Conservation (phyloP, 1,140 invertebrate species). For the Halictus rubicundus region DNA sequence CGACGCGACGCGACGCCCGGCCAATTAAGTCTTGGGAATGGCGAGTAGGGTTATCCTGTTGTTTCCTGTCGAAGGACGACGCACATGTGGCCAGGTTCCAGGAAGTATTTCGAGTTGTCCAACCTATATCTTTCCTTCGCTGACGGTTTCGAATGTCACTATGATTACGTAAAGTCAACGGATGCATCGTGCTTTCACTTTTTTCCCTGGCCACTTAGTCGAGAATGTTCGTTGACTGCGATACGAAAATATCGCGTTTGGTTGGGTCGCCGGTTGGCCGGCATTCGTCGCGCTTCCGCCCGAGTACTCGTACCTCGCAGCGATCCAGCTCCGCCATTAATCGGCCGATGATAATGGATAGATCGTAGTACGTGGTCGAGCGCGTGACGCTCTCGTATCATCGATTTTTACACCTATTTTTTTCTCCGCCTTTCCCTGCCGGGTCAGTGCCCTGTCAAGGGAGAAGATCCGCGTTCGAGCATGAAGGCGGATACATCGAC, state of each 20-base stretch:
- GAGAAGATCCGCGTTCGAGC: conserved; percentile 52
- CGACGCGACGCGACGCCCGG: conserved; percentile 1
- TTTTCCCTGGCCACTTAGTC: background rate
- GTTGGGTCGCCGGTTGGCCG: too few species aligned
- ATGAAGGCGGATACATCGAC: conserved; percentile 53
- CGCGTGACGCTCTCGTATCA: conserved; percentile 49
- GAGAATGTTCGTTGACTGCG: conserved; percentile 21
- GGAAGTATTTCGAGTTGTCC: conserved; percentile 38
- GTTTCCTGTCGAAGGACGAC: conserved; percentile 50
- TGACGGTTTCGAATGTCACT: conserved; percentile 7
- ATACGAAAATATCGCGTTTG: background rate
- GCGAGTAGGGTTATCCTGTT: conserved; percentile 2
- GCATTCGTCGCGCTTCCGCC: too few species aligned
- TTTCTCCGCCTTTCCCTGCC: conserved; percentile 18
- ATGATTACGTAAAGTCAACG: conserved; percentile 56
- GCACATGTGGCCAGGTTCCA: conserved; percentile 48
- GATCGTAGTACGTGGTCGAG: conserved; percentile 37
- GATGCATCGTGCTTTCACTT: conserved; percentile 16
- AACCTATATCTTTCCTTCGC: conserved; percentile 15
- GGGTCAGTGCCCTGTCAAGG: conserved; percentile 62
- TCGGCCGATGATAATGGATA: conserved; percentile 41
- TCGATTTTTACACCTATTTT: conserved; percentile 62
- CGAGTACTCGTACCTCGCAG: too few species aligned
- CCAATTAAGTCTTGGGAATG: conserved; percentile 43
- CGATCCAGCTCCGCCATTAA: background rate